These are phyloP conservation scores for Parus major DNA, from an alignment of 2,113 vertebrate genomes.

Conservation along the genomic window DNA sequence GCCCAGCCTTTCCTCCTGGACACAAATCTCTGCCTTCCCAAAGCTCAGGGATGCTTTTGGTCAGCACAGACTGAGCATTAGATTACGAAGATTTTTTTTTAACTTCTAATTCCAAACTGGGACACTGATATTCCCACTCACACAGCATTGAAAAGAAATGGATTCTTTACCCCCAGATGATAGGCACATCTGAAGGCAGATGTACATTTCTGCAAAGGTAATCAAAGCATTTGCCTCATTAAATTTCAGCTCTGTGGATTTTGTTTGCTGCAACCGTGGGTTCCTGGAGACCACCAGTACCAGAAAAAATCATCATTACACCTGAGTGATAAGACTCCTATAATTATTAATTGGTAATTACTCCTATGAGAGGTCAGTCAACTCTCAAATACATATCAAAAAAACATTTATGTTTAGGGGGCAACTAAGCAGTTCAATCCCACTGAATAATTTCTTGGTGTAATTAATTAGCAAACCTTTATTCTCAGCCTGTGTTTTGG, in stretches of 20 bases:
- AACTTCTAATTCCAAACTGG: background rate
- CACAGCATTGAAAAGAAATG: background rate
- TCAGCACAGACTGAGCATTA: background rate
- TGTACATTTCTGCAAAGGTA: background rate
- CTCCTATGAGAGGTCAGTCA: background rate
- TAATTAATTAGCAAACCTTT: background rate
- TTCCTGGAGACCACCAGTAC: background rate
- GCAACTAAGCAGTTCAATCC: background rate
- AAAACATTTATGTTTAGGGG: background rate
- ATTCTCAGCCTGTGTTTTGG: background rate
- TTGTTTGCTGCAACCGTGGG: background rate
- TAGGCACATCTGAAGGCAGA: background rate
- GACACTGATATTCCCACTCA: background rate
- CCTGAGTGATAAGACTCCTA: background rate
- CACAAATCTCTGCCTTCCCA: background rate
- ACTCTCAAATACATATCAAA: background rate
- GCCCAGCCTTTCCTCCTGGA: background rate
- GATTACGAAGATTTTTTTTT: background rate
- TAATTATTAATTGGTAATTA: background rate
- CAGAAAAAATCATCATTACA: background rate
- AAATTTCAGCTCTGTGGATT: background rate
- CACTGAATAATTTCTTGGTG: background rate
- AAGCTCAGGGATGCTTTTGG: background rate
- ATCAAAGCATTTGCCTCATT: background rate
- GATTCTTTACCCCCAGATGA: background rate